Percentiles rank a stretch among this genome's conserved stretches.
Conservation (phyloP, 2,113 vertebrate species). For the Glaucomys volans region DNA sequence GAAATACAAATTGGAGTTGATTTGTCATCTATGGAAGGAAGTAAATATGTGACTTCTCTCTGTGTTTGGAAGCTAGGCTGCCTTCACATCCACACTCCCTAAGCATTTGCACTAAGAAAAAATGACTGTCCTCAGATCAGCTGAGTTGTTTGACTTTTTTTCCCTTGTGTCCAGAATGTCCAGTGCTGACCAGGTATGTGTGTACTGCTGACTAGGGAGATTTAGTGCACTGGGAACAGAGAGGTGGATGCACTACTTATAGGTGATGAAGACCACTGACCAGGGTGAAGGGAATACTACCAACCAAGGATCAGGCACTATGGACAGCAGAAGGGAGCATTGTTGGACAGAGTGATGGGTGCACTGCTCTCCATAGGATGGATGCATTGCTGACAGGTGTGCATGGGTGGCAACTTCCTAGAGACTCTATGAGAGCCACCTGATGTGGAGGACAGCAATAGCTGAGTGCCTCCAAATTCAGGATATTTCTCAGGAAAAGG, state of each 20-base stretch:
- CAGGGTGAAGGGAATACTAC: too few relatives aligned
- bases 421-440: not conserved
- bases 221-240: too few relatives aligned
- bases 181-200: not conserved
- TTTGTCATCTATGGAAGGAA: not conserved
- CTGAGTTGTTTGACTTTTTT: not conserved
- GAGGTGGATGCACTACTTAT: too few relatives aligned
- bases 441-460: not conserved
- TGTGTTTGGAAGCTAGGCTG: not conserved
- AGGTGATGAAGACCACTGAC: too few relatives aligned
- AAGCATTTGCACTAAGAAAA: not conserved
- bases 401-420: not conserved
- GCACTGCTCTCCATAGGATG: not conserved
- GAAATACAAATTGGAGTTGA: conserved; percentile 5
- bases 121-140: not conserved
- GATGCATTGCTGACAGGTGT: not conserved
- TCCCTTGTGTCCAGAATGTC: not conserved
- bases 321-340: too few relatives aligned
- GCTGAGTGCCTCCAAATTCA: not conserved
- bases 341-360: too few relatives aligned
- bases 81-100: not conserved
- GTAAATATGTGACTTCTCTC: not conserved
- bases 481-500: not conserved
- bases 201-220: not conserved
- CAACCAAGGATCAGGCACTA: too few relatives aligned